Base-by-base conservation (phyloP, 2,888 invertebrate genomes). In the Scaptomyza reducta region DNA sequence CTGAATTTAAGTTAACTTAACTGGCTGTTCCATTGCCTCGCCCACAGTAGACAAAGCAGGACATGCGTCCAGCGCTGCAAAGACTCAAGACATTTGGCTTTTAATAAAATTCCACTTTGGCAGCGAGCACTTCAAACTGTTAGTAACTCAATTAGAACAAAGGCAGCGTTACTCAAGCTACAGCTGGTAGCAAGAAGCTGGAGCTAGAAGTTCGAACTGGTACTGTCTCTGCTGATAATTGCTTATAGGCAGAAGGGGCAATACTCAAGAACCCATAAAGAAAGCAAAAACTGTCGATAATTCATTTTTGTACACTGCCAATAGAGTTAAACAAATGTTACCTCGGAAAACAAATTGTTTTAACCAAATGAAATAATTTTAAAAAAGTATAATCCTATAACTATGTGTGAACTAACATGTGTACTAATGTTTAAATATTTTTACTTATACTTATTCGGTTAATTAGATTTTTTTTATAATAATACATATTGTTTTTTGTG, bases 241-340 rank as follows among this genome's bases (percentile, higher is more conserved):
- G 59, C 49, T 68, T 69, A 54, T 40, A 45, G 25, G 22, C 51
- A 41, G 51, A 40, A 54, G 29, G 57, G 31, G 46, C 54, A 40
- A 33, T 38, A 57, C 31, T n/a, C 55, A 38, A 64, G 56, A 57
- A 44, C 50, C 70, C 55, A 78, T 64, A 70, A 70, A 70, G 63
- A 71, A 70, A 62, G 80, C 70, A 88, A 86, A 88, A 88, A 88
- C 76, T 51, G 73, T 71, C 76, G 89, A 77, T 85, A 85, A 85
- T 87, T 85, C 87, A 85, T 77, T 88, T 88, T 80, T 56, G 64
- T 70, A 65, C 78, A 31, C 74, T 74, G 25, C 18, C 35, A 35
- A 38, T 38, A 14, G 9, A 38, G 14, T 14, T 35, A 6, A 35
- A n/a, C 6, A n/a, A 35, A 6, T n/a, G 6, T 33, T 33, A 33